Base-by-base conservation (phyloP, 1,140 invertebrate species). In the Calephelis nemesis region DNA sequence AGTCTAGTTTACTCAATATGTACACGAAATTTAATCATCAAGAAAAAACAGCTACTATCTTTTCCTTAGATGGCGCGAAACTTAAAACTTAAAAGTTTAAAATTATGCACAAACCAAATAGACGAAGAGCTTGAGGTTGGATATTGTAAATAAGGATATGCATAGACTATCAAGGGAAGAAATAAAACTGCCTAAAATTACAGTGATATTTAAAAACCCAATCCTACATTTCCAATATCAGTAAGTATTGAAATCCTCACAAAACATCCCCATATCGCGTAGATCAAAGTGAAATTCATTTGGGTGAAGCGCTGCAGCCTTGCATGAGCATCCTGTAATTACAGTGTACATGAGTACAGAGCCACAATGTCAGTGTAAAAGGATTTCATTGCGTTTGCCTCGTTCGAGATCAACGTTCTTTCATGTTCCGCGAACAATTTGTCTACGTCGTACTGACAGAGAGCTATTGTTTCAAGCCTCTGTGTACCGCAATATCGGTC, bases 401-500 rank as follows among this genome's bases (percentile, higher is more conserved):
- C 45, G 66, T 15, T 62, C 74, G 63, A 70, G 75, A 78, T 76
- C 75, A 79, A 74, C 63, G 68, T 76, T 78, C 73, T 78, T 76
- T 67, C 74, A 71, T 74, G 73, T 75, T 67, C 63, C 67, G 52
- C 69, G 68, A 39, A 74, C 83, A 76, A 85, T 86, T 86, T 84
- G 77, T 86, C 84, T 83, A 73, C 68, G 82, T 78, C 79, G 65
- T 65, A 40, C 73, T 79, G 82, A 84, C 84, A 81, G 76, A 84
- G 80, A 85, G 76, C 76, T 79, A 87, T 87, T 87, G 83, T 87
- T 82, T 70, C 62, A 58, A 48, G 70, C 64, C 64, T 65, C 71
- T 76, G 79, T 78, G 78, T 74, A 79, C 76, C 74, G 67, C 77
- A 81, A 82, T 83, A 85, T 85, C 80, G 82, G 78, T 72, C 79